Evolutionary conservation across 2,888 invertebrate genomes (phyloP).

Genomic region (Oscheius sp.): DNA sequence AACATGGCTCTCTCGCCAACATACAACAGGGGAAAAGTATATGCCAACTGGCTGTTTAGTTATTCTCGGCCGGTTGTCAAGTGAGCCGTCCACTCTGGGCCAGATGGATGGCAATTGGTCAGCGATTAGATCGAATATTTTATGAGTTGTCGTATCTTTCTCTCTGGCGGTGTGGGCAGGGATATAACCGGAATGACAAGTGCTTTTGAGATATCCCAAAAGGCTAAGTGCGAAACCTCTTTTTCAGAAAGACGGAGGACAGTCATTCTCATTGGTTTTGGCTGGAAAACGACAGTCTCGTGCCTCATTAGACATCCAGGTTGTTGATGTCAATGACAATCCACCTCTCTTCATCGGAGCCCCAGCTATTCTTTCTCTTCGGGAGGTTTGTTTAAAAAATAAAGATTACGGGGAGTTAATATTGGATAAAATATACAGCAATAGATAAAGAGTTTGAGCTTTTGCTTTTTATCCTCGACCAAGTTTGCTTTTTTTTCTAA

Average conservation of each 20-base stretch:
- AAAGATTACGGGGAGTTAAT: no score
- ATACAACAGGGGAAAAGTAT: not conserved
- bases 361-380: constrained; percentile 76
- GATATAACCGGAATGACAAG: constrained; percentile 20
- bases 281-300: constrained; percentile 46
- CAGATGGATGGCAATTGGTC: constrained; percentile 11
- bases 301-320: constrained; percentile 63
- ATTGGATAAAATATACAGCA: not conserved
- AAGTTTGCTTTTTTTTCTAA: not conserved
- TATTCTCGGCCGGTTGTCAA: not conserved
- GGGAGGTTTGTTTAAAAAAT: no score
- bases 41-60: not conserved
- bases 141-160: not conserved
- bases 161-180: not conserved
- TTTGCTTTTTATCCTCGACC: no score
- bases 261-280: constrained; percentile 53
- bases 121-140: constrained; percentile 5
- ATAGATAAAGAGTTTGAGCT: not conserved
- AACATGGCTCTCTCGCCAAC: not conserved
- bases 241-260: constrained; percentile 54
- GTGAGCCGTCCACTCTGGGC: not conserved
- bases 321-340: constrained; percentile 73
- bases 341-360: constrained; percentile 75
- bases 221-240: constrained; percentile 5
- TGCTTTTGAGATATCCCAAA: constrained; percentile 12